Evolutionary conservation across 35 echinoderm and acorn worm genomes (phyloP).

Genomic region (Holothuria glaberrima): DNA sequence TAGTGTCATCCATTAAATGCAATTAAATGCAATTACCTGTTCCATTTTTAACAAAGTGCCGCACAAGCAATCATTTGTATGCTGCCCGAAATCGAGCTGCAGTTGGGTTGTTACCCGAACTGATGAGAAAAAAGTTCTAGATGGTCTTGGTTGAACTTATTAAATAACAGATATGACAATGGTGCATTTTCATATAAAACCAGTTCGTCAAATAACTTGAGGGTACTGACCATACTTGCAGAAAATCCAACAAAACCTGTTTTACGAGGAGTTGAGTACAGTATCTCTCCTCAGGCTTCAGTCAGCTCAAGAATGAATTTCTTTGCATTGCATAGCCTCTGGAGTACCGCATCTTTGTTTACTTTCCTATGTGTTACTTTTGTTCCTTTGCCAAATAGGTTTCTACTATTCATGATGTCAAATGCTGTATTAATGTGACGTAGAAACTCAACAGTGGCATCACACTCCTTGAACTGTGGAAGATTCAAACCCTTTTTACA

Average conservation of each 20-base stretch:
- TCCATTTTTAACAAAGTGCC: constrained; percentile 24
- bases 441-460: constrained; percentile 53
- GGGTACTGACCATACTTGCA: background rate
- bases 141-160: constrained; percentile 16
- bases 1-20: no score
- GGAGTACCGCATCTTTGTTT: background rate
- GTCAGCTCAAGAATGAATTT: no score
- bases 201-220: background rate
- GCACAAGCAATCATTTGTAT: constrained; percentile 26
- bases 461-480: constrained; percentile 59
- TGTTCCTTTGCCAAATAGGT: constrained; percentile 37
- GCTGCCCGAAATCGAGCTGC: constrained; percentile 31
- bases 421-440: constrained; percentile 47
- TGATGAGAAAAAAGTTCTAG: constrained; percentile 49
- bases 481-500: constrained; percentile 27
- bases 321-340: no score
- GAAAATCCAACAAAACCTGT: background rate
- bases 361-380: constrained; percentile 37
- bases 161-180: no score
- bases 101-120: constrained; percentile 54
- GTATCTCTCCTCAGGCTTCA: no score
- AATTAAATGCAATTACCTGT: no score
- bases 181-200: no score
- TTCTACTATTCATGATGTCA: constrained; percentile 66
- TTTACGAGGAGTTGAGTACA: no score